Conservation (phyloP, 2,797 vertebrate species). For the Myotis planiceps region DNA sequence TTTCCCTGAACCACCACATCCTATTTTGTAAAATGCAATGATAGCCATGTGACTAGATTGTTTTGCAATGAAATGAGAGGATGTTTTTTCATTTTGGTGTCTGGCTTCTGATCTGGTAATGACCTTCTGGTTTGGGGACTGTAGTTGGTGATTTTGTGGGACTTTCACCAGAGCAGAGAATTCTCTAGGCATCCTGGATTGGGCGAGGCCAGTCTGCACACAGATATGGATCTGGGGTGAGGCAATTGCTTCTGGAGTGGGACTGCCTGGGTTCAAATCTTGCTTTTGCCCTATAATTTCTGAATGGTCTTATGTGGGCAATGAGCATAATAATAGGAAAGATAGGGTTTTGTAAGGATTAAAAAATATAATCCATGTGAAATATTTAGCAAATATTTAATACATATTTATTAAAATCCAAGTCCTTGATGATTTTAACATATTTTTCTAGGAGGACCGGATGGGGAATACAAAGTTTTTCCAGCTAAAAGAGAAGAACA, state of each 20-base stretch:
- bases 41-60: too few relatives aligned
- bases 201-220: not conserved
- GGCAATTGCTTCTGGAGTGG: rapidly evolving
- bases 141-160: too few relatives aligned
- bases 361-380: not conserved
- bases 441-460: not conserved
- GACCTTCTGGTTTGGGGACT: not conserved
- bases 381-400: not conserved
- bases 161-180: not conserved
- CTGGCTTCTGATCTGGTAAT: not conserved
- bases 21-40: not conserved
- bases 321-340: not conserved
- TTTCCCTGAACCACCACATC: not conserved
- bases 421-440: not conserved
- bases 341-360: not conserved
- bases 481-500: not conserved
- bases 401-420: not conserved
- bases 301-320: not conserved
- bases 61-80: not conserved
- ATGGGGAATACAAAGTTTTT: not conserved
- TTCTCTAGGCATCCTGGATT: not conserved
- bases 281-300: not conserved
- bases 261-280: not conserved
- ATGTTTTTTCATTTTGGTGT: not conserved
- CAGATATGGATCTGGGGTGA: rapidly evolving